Percentiles rank a stretch among this genome's conserved stretches.
Conservation (phyloP, 2,888 invertebrate species). For the Drosophila limbata region DNA sequence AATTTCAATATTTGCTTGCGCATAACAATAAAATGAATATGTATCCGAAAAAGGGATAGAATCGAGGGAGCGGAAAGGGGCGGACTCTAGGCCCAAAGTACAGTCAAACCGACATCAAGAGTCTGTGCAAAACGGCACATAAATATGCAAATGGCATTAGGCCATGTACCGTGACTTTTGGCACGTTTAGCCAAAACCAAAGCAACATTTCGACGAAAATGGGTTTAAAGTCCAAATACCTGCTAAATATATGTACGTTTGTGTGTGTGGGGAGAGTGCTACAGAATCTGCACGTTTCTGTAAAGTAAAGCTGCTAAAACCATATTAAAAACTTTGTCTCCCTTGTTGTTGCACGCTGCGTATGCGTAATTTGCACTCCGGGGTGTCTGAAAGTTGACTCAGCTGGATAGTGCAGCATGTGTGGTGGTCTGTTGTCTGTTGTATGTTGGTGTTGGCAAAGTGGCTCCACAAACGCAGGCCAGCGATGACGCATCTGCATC, state of each 20-base stretch:
- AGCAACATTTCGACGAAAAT: constrained; percentile 14
- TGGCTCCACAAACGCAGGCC: constrained; percentile 29
- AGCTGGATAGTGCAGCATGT: constrained; percentile 16
- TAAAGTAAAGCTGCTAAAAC: constrained; percentile 9
- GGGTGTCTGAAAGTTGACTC: constrained; percentile 35
- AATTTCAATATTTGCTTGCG: constrained; percentile 76
- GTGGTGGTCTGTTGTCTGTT: background rate
- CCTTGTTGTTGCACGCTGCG: constrained; percentile 47
- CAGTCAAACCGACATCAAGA: constrained; percentile 26
- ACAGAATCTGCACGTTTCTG: background rate
- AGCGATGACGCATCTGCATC: constrained; percentile 8
- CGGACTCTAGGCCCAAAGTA: constrained; percentile 2
- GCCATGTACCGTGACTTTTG: constrained; percentile 75
- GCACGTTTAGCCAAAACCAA: constrained; percentile 58
- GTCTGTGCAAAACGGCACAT: constrained; percentile 38
- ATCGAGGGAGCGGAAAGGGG: constrained; percentile 15
- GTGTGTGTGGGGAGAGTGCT: background rate
- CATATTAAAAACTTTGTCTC: constrained; percentile 33
- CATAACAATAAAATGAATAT: constrained; percentile 73
- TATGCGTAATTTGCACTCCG: constrained; percentile 61
- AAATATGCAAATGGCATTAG: constrained; percentile 77
- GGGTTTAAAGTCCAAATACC: constrained; percentile 3
- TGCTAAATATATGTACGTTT: background rate
- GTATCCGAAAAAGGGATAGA: constrained; percentile 45
- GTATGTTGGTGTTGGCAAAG: constrained; percentile 10